Evolutionary conservation across 1,140 invertebrate species (phyloP).

Genomic region (Centruroides sculpturatus): DNA sequence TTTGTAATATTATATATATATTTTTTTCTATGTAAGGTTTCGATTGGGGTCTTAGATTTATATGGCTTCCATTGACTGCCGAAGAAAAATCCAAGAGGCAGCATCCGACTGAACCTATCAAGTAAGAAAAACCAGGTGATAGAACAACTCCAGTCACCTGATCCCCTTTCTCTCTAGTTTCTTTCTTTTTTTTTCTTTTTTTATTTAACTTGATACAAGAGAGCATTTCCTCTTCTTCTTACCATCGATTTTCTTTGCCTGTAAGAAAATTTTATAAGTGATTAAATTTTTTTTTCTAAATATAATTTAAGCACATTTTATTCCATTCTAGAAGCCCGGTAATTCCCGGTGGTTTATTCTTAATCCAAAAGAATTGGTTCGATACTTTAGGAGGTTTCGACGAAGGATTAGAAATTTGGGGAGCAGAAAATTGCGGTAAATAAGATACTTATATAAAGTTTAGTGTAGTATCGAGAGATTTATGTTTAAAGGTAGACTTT

Average conservation of each 20-base stretch:
- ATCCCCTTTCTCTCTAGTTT: no score
- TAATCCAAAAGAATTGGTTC: constrained; percentile 92
- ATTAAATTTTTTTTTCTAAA: no score
- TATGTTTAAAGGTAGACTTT: not conserved
- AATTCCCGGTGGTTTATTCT: constrained; percentile 93
- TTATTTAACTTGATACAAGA: not conserved
- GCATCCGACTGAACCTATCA: constrained; percentile 61
- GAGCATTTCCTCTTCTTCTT: not conserved
- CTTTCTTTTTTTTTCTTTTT: no score
- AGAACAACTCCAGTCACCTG: not conserved
- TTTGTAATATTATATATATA: no score
- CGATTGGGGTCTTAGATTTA: constrained; percentile 85
- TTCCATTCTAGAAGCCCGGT: constrained; percentile 38
- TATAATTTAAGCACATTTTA: no score
- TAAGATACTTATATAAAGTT: not conserved
- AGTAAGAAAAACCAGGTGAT: constrained; percentile 5
- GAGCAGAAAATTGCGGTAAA: constrained; percentile 80
- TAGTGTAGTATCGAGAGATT: no score
- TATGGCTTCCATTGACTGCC: constrained; percentile 89
- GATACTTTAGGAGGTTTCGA: constrained; percentile 91
- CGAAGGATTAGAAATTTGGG: constrained; percentile 99
- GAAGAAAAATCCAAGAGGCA: constrained; percentile 80
- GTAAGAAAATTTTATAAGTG: no score
- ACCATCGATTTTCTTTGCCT: not conserved
- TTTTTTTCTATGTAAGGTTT: constrained; percentile 44